Evolutionary conservation across 2,888 invertebrate genomes (phyloP), one percentile per base, ranked within the genome.

Genomic region (Aproaerema taeniolella): DNA sequence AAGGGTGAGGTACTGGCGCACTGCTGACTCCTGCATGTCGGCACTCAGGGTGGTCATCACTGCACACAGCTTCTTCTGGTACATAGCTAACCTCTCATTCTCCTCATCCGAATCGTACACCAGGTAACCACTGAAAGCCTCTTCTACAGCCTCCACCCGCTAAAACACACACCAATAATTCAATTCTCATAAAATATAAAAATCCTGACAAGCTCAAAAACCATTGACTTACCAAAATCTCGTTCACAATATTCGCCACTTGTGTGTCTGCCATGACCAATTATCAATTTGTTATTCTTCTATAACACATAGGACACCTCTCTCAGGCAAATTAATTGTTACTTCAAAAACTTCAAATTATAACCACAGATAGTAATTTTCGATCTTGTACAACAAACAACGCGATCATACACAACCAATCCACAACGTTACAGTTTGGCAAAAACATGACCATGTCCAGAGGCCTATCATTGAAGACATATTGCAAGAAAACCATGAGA

Each of bases 101-200:
- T 95, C 93, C 42, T 89, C 88, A 37, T 91, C 90, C 11, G 91
- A 88, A 52, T 92, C 91, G 59, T 95, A 93, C 1, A 95, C 92
- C 42, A 97, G 88, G 55, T 94, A 95, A 56, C 94, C 94, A 66
- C 94, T 94, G 63, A 98, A 97, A 0, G 95, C 95, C 73, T 96
- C 95, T 64, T 96, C 96, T 20, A 95, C 93, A 0, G 92, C 89
- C 63, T 95, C 95, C 5, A 95, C 93, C 70, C 91, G 91, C 94
- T 94, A 56, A 83, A 80, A 48, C 38, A 44, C n/a, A 38, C 13
- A 39, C 30, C 36, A 10, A 13, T 31, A 35, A 30, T 6, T 8
- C 12, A 11, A 13, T 12, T 7, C 4, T 30, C 30, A 12, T n/a
- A n/a, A n/a, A n/a, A n/a, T 28, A 28, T 9, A 28, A 8, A 28